These are phyloP conservation scores for Graphium colonna DNA, from an alignment of 2,888 invertebrate species.

Conservation along the genomic window DNA sequence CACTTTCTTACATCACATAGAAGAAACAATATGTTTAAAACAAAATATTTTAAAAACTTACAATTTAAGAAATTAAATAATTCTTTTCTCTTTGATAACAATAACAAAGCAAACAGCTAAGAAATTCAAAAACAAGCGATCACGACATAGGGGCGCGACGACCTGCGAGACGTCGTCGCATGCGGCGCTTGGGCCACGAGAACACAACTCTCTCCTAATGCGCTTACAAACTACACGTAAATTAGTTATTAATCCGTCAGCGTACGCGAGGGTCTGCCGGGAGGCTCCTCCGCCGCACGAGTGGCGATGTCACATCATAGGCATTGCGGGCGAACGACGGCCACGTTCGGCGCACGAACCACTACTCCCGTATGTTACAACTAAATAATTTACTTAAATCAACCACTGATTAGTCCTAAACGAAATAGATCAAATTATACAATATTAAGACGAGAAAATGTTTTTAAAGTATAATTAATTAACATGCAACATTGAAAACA, in stretches of 20 bases:
- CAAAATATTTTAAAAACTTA: slow-evolving; percentile 64
- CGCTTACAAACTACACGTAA: no score
- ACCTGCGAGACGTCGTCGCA: no score
- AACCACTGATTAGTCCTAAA: slow-evolving; percentile 4
- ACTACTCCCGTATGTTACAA: slow-evolving; percentile 3
- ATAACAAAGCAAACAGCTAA: slow-evolving; percentile 67
- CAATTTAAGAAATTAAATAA: slow-evolving; percentile 65
- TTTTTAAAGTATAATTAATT: slow-evolving; percentile 4
- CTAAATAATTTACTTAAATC: slow-evolving; percentile 41
- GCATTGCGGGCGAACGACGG: neutral
- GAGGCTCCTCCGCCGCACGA: no score
- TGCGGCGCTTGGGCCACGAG: no score
- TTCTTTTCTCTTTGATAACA: slow-evolving; percentile 63
- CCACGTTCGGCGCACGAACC: no score
- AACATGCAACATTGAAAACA: slow-evolving; percentile 6
- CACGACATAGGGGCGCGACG: neutral
- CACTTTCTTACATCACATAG: slow-evolving; percentile 74
- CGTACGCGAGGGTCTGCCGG: no score
- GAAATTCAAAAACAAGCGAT: slow-evolving; percentile 17
- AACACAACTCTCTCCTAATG: no score
- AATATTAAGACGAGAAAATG: neutral
- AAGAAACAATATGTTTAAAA: slow-evolving; percentile 70
- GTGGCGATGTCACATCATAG: neutral
- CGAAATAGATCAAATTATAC: slow-evolving; percentile 4
- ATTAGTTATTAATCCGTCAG: no score